Percentiles rank a stretch among this genome's conserved stretches.
Conservation (phyloP, 1,140 invertebrate species). For the Cyclargus thomasi region DNA sequence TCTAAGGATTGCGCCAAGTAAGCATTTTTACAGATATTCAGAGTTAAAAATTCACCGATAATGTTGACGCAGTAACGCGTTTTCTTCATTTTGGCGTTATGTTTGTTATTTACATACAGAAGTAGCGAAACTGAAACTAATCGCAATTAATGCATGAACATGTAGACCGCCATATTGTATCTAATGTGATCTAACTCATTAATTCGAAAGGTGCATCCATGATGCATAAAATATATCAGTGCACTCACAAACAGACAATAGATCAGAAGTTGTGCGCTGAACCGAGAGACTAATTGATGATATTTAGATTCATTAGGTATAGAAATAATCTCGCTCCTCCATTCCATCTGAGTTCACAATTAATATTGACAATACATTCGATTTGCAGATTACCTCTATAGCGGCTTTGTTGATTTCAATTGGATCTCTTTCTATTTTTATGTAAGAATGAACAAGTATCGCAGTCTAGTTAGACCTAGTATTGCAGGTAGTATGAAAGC, state of each 20-base stretch:
- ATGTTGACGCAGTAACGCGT: too few relatives aligned
- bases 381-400: not conserved
- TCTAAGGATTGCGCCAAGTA: too few relatives aligned
- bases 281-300: constrained; percentile 30
- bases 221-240: constrained; percentile 23
- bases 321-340: constrained; percentile 27
- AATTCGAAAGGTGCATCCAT: constrained; percentile 2
- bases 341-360: constrained; percentile 33
- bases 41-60: too few relatives aligned
- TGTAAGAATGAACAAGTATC: not conserved
- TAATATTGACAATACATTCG: constrained; percentile 27
- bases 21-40: too few relatives aligned
- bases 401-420: not conserved
- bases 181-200: constrained; percentile 3
- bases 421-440: not conserved
- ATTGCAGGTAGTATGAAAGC: too few relatives aligned
- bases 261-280: constrained; percentile 27
- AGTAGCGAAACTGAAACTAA: not conserved
- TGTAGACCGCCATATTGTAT: not conserved
- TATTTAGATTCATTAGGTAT: constrained; percentile 33
- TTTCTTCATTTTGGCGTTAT: too few relatives aligned
- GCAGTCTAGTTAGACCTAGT: too few relatives aligned
- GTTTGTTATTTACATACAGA: too few relatives aligned
- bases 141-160: not conserved
- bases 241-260: constrained; percentile 22